These are phyloP conservation scores for Platyscapa corneri DNA, from an alignment of 1,140 invertebrate species.

Conservation along the genomic window DNA sequence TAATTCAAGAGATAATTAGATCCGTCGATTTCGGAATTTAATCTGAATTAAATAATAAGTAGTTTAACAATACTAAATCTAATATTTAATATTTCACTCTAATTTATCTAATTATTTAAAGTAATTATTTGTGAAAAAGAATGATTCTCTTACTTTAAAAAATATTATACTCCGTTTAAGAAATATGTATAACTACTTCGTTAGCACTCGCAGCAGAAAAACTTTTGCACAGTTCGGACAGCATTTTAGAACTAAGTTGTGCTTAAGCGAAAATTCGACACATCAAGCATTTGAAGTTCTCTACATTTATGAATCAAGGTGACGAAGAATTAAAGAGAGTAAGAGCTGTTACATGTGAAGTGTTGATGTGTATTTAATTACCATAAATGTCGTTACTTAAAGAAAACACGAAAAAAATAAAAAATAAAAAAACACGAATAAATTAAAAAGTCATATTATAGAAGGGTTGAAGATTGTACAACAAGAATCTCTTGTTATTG, in stretches of 20 bases:
- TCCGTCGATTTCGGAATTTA: no score
- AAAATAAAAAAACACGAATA: not conserved
- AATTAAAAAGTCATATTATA: not conserved
- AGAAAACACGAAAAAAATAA: not conserved
- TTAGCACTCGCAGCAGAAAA: not conserved
- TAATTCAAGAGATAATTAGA: no score
- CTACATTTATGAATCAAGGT: not conserved
- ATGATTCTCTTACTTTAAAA: not conserved
- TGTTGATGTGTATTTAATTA: slow-evolving; percentile 27
- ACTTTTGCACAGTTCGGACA: not conserved
- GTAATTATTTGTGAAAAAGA: no score
- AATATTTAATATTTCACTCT: no score
- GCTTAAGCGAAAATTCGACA: not conserved
- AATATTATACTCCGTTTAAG: not conserved
- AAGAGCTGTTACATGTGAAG: not conserved
- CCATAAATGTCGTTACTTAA: not conserved
- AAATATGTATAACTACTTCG: not conserved
- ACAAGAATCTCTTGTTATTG: not conserved
- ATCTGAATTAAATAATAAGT: no score
- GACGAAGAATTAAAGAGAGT: not conserved
- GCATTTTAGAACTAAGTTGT: not conserved
- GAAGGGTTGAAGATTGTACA: not conserved
- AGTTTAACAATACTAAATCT: no score
- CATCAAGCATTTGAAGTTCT: not conserved
- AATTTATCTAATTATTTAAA: no score